Conservation (phyloP, 1,140 invertebrate genomes). For the Olivierus martensii region DNA sequence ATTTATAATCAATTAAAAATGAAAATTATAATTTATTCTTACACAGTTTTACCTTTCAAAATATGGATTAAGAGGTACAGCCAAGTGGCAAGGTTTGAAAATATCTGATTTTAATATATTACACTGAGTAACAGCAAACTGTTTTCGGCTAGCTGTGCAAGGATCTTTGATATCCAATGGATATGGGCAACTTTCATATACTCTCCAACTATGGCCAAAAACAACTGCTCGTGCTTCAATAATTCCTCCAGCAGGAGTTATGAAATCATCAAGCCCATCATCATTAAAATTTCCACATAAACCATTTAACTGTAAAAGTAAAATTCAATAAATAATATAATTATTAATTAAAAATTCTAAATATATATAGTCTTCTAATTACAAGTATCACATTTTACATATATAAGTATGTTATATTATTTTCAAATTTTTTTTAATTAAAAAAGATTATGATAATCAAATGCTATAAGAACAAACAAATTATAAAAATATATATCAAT, state of each 20-base stretch:
- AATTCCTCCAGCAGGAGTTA: slow-evolving; percentile 55
- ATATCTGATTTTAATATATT: slow-evolving; percentile 51
- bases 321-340: not conserved
- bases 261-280: slow-evolving; percentile 64
- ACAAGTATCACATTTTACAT: too few relatives aligned
- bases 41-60: slow-evolving; percentile 36
- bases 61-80: slow-evolving; percentile 54
- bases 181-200: slow-evolving; percentile 56
- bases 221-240: slow-evolving; percentile 51
- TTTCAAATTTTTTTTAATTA: too few relatives aligned
- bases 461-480: too few relatives aligned
- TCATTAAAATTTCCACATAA: slow-evolving; percentile 84
- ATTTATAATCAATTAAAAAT: too few relatives aligned
- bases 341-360: too few relatives aligned
- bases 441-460: too few relatives aligned
- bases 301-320: slow-evolving; percentile 48
- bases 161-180: slow-evolving; percentile 38
- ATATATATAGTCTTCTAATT: too few relatives aligned
- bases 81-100: slow-evolving; percentile 60
- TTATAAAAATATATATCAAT: too few relatives aligned
- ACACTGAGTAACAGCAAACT: slow-evolving; percentile 63
- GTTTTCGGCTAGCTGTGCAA: slow-evolving; percentile 55
- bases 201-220: slow-evolving; percentile 78
- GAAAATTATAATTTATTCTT: too few relatives aligned
- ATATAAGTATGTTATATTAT: too few relatives aligned